Conservation (phyloP, 2,113 vertebrate species). For the Agapornis roseicollis region DNA sequence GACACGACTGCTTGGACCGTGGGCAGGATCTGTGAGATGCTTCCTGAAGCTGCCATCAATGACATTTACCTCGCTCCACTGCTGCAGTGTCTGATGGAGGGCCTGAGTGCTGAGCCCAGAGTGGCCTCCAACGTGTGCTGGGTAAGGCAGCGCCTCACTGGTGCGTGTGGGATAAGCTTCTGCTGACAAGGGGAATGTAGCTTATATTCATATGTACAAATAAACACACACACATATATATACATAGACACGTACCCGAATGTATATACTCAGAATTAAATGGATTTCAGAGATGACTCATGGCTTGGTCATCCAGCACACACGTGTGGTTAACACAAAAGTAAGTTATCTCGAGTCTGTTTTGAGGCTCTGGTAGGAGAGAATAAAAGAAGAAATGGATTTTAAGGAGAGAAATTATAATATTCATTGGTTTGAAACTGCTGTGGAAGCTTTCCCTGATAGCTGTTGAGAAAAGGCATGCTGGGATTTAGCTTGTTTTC, state of each 20-base stretch:
- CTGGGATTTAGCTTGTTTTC: neutral
- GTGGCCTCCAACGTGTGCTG: slow-evolving; percentile 99
- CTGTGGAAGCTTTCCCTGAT: neutral
- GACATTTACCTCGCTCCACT: slow-evolving; percentile 91
- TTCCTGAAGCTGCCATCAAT: slow-evolving; percentile 96
- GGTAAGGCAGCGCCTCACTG: slow-evolving; percentile 72
- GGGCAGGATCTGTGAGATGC: slow-evolving; percentile 94
- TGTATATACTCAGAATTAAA: neutral
- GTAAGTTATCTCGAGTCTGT: neutral
- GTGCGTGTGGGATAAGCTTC: rapidly evolving
- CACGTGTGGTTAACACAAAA: neutral
- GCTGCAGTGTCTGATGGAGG: slow-evolving; percentile 96
- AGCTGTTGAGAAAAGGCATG: neutral
- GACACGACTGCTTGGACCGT: slow-evolving; percentile 98
- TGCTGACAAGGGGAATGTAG: rapidly evolving
- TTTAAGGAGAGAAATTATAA: neutral
- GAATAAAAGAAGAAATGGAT: neutral
- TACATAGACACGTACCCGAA: neutral
- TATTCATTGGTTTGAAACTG: neutral
- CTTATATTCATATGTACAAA: rapidly evolving
- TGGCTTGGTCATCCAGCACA: neutral
- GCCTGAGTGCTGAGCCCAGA: slow-evolving; percentile 91
- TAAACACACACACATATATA: rapidly evolving
- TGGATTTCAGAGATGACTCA: neutral
- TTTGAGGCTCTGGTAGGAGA: neutral